phyloP scores from a whole-genome alignment of 2,113 vertebrate species.

The Lampris megalopsis region DNA sequence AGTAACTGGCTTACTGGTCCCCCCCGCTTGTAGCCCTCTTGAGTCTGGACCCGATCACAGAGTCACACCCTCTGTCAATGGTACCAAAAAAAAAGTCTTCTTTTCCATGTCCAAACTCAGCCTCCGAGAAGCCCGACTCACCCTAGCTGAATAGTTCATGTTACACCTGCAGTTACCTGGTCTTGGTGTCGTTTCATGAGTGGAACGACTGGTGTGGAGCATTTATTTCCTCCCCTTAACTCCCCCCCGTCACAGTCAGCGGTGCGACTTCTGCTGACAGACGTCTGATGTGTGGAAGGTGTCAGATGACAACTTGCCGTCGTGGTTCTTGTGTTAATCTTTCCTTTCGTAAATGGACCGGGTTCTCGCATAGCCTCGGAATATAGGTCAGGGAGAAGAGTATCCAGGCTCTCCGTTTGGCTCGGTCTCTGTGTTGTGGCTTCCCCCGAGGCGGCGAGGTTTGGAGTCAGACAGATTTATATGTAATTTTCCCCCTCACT shows the following conservation, averaged over 20 bases:
- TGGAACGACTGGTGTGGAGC: too few relatives aligned
- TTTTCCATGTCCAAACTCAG: too few relatives aligned
- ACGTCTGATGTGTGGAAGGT: background rate
- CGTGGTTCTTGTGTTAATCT: background rate
- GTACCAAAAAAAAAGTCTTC: too few relatives aligned
- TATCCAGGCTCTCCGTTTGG: slow-evolving; percentile 3
- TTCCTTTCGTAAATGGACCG: slow-evolving; percentile 16
- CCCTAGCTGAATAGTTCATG: too few relatives aligned
- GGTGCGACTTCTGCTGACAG: too few relatives aligned
- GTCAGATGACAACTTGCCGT: background rate
- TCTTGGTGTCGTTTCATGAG: too few relatives aligned
- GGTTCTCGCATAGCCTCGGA: background rate
- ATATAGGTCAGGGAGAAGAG: slow-evolving; percentile 44
- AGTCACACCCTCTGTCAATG: too few relatives aligned
- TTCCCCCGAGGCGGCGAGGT: slow-evolving; percentile 24
- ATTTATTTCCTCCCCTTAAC: too few relatives aligned
- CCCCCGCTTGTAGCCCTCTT: background rate
- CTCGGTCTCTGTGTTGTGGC: slow-evolving; percentile 28
- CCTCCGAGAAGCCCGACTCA: too few relatives aligned
- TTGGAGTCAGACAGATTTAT: slow-evolving; percentile 57
- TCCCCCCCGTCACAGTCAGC: too few relatives aligned
- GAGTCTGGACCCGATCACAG: background rate
- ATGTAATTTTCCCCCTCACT: slow-evolving; percentile 58
- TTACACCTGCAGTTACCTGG: too few relatives aligned
- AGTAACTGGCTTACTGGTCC: slow-evolving; percentile 36